A percentile compares a stretch with the other conserved stretches of the same genome.
Conservation (phyloP, 2,888 invertebrate species). For the Zonitis immaculata region DNA sequence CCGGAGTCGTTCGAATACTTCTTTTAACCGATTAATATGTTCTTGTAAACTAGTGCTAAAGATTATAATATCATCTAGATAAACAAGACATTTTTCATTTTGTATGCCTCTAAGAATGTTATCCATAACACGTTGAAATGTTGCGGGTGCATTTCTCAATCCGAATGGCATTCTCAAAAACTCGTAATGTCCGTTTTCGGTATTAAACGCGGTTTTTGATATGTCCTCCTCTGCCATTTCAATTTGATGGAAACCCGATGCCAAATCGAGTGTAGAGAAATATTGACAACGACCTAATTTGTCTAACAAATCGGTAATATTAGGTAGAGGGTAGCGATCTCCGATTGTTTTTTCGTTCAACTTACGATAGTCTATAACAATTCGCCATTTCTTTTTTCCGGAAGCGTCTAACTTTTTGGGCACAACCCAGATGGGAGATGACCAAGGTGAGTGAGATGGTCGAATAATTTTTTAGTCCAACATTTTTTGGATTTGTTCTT, state of each 20-base stretch:
- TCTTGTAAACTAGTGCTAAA: conserved; percentile 17
- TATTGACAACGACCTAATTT: conserved; percentile 32
- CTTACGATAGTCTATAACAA: no score
- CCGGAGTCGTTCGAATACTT: conserved; percentile 22
- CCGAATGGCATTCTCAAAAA: conserved; percentile 30
- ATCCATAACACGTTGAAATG: conserved; percentile 16
- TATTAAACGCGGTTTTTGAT: conserved; percentile 30
- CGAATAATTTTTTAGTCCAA: no score
- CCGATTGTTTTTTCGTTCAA: no score
- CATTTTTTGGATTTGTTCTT: no score
- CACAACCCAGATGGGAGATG: no score
- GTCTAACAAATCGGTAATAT: conserved; percentile 36
- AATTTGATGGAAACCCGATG: conserved; percentile 30
- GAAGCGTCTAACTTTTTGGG: no score
- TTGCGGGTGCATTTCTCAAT: conserved; percentile 22
- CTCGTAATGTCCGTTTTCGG: conserved; percentile 29
- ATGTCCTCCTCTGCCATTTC: conserved; percentile 25
- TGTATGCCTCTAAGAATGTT: neutral
- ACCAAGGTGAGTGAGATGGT: no score
- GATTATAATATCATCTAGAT: no score
- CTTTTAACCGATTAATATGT: conserved; percentile 23
- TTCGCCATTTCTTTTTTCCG: no score
- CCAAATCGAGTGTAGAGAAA: conserved; percentile 29
- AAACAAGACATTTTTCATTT: neutral
- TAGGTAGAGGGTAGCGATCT: no score